phyloP scores from a whole-genome alignment of 2,113 vertebrate genomes.

The Phoenicopterus ruber region DNA sequence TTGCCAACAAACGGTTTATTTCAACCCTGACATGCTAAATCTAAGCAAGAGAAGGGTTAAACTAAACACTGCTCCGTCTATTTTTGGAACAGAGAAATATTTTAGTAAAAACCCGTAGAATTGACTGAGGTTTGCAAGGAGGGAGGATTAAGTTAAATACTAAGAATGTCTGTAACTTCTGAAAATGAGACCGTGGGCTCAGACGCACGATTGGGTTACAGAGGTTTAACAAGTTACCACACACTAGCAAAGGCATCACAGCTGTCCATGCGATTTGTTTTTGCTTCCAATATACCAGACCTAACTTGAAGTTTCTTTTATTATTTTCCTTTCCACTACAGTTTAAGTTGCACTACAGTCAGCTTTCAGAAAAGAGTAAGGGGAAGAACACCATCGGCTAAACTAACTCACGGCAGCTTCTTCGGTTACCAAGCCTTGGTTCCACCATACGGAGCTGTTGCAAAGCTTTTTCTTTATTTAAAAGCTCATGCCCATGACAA shows the following conservation, averaged over 20 bases:
- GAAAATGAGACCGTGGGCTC: neutral
- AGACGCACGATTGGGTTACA: neutral
- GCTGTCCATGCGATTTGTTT: neutral
- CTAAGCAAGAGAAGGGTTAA: neutral
- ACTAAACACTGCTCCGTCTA: neutral
- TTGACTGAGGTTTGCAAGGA: neutral
- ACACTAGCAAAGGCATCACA: neutral
- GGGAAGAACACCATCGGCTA: neutral
- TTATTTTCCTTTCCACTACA: neutral
- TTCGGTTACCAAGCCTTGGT: neutral
- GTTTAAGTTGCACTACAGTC: neutral
- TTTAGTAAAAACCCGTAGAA: neutral
- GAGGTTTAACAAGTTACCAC: neutral
- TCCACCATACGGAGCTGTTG: neutral
- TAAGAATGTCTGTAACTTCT: constrained; percentile 6
- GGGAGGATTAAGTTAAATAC: neutral
- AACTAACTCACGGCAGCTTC: neutral
- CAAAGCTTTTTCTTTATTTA: neutral
- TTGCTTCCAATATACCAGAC: neutral
- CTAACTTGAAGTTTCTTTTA: neutral
- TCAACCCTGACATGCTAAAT: neutral
- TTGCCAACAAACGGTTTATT: neutral
- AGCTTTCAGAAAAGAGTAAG: neutral
- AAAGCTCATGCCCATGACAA: neutral
- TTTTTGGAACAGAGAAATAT: neutral